Evolutionary conservation across 1,140 invertebrate species (phyloP), one percentile per base, ranked within the genome.

Genomic region (Belonocnema kinseyi): DNA sequence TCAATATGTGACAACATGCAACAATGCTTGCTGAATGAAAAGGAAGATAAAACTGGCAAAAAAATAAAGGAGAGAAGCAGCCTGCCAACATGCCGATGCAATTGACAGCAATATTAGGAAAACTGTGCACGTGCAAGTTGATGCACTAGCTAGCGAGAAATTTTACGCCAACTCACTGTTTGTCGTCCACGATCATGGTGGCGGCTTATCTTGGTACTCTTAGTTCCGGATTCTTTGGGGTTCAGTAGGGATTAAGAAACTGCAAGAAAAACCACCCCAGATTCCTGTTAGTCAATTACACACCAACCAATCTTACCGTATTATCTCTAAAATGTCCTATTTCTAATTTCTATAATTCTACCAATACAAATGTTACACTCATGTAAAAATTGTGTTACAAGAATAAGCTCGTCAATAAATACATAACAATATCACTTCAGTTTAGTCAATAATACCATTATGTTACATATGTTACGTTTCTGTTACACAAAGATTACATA

Each of bases 141-240:
- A 61, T 56, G 17, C n/a, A 56, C 10, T 56, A 51, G 52, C 26
- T 51, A 26, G 53, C 78, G 77, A 81, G 78, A 73, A 82, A 80
- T 78, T 77, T 82, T 82, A 78, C 80, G 76, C 77, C 81, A 88
- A 91, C 90, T 91, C 90, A 91, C 90, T 87, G 88, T 88, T 90
- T 90, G 73, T 91, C 88, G 84, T 91, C 90, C 85, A 91, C 89
- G 85, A 91, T 91, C 90, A 91, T 91, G 89, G 74, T 89, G 88
- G 76, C 80, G 80, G 74, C 74, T 83, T 88, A 86, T 86, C 79
- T 76, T 82, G 81, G 85, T 81, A 80, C 77, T 71, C 74, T 85
- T 87, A 80, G 77, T 80, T 75, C 76, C 75, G 56, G 78, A 40
- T 79, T 66, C 74, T 81, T 70, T 73, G 61, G 53, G 76, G 74